Conservation (phyloP, 2,113 vertebrate species). For the Oplegnathus fasciatus region DNA sequence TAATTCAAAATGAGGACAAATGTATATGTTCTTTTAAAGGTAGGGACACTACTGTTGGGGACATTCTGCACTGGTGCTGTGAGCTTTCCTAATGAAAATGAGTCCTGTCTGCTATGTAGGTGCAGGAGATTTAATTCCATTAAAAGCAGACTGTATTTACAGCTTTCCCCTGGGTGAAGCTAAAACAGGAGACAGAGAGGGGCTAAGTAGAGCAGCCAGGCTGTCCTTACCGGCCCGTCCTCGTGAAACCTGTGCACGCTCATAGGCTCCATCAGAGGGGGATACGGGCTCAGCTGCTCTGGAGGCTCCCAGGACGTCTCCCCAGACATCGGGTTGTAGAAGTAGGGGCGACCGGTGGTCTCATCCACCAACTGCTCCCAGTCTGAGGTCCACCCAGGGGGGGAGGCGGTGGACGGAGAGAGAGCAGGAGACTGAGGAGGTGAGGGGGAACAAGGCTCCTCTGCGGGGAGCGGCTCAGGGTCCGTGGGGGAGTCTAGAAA, state of each 20-base stretch:
- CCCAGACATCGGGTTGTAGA: constrained; percentile 91
- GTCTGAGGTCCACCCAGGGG: constrained; percentile 69
- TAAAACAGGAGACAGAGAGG: constrained; percentile 71
- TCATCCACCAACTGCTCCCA: constrained; percentile 92
- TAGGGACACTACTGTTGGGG: background rate
- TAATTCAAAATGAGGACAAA: constrained; percentile 36
- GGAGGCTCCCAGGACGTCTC: constrained; percentile 94
- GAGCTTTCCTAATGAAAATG: constrained; percentile 36
- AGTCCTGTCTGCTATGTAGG: constrained; percentile 63
- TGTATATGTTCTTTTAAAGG: constrained; percentile 21
- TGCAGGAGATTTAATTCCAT: constrained; percentile 70
- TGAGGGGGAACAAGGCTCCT: constrained; percentile 51
- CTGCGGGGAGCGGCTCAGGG: constrained; percentile 16
- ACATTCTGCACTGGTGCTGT: constrained; percentile 11
- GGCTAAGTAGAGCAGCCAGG: constrained; percentile 73
- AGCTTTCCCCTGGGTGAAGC: constrained; percentile 70
- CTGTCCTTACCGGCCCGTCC: constrained; percentile 78
- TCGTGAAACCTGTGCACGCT: constrained; percentile 68
- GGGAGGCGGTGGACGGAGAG: constrained; percentile 64
- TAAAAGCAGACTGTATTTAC: constrained; percentile 75
- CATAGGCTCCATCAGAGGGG: constrained; percentile 73
- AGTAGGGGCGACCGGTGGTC: constrained; percentile 88
- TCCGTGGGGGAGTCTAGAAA: constrained; percentile 78
- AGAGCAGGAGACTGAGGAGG: constrained; percentile 53
- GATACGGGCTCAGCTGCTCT: constrained; percentile 65